Conservation (phyloP, 2,113 vertebrate species). For the Zootoca vivipara region DNA sequence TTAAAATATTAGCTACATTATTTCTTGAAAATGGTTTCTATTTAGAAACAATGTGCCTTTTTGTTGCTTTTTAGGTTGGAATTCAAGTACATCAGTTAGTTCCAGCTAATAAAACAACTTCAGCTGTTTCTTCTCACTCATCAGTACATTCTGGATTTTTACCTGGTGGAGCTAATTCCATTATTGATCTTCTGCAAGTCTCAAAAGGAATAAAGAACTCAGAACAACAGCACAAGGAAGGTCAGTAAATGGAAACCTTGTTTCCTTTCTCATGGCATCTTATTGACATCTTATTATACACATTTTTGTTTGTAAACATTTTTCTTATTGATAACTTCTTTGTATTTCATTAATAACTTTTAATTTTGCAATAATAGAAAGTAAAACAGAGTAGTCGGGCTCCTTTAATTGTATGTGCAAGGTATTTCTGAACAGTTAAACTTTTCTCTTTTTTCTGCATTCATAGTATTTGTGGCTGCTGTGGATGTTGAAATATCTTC, state of each 20-base stretch:
- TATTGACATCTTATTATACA: background rate
- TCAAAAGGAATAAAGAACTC: conserved; percentile 68
- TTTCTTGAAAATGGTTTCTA: background rate
- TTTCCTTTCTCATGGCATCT: background rate
- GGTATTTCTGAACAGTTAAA: conserved; percentile 8
- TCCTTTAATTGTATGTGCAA: background rate
- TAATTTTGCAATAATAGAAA: background rate
- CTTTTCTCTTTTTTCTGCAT: conserved; percentile 9
- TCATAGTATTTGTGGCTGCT: conserved; percentile 72
- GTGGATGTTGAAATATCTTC: conserved; percentile 74
- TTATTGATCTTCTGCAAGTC: conserved; percentile 86
- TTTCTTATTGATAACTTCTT: background rate
- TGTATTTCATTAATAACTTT: background rate
- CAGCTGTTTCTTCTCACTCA: conserved; percentile 52
- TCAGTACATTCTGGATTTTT: conserved; percentile 62
- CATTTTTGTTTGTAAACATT: background rate
- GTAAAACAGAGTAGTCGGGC: background rate
- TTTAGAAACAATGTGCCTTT: background rate
- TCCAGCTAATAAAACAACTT: conserved; percentile 67
- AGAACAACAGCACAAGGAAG: conserved; percentile 75
- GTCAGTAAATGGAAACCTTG: conserved; percentile 57
- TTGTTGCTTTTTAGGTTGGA: conserved; percentile 78
- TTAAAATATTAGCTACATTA: background rate
- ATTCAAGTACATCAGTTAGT: conserved; percentile 92
- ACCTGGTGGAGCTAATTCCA: conserved; percentile 77